These are phyloP conservation scores for Porites divaricata DNA, from an alignment of 92 coral and sea anemone genomes.

Conservation along the genomic window DNA sequence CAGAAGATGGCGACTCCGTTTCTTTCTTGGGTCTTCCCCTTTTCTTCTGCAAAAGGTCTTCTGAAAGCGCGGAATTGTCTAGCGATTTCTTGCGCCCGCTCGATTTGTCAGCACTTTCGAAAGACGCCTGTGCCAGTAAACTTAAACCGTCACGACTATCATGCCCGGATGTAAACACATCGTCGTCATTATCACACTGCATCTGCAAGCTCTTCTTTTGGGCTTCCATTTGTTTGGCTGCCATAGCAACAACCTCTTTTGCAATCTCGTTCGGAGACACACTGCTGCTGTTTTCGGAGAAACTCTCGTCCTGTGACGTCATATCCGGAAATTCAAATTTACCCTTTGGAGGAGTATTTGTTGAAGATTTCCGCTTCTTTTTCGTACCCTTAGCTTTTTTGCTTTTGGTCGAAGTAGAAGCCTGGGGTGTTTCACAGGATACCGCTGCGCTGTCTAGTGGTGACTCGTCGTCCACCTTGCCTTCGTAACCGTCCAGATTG, in stretches of 20 bases:
- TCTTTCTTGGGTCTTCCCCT: slow-evolving; percentile 80
- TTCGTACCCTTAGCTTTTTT: slow-evolving; percentile 81
- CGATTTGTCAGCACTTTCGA: slow-evolving; percentile 66
- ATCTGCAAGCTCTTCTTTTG: slow-evolving; percentile 55
- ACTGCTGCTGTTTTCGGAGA: slow-evolving; percentile 45
- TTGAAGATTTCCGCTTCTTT: slow-evolving; percentile 55
- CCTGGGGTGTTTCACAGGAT: slow-evolving; percentile 41
- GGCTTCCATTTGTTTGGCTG: slow-evolving; percentile 50
- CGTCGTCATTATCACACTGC: slow-evolving; percentile 75
- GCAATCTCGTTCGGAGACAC: slow-evolving; percentile 63
- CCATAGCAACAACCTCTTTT: slow-evolving; percentile 61
- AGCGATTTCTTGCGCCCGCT: slow-evolving; percentile 60
- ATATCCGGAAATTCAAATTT: slow-evolving; percentile 67
- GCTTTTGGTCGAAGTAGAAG: slow-evolving; percentile 60
- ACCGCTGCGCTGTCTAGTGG: slow-evolving; percentile 49
- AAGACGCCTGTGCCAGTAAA: slow-evolving; percentile 77
- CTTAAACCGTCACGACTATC: slow-evolving; percentile 77
- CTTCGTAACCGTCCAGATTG: slow-evolving; percentile 40
- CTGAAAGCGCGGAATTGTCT: slow-evolving; percentile 53
- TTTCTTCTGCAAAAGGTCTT: slow-evolving; percentile 62
- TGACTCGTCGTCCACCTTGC: slow-evolving; percentile 22
- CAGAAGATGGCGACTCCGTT: slow-evolving; percentile 54
- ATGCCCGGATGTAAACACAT: slow-evolving; percentile 64
- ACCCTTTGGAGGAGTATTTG: slow-evolving; percentile 57
- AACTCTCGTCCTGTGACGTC: slow-evolving; percentile 33